Evolutionary conservation across 1,140 invertebrate genomes (phyloP), one percentile per base, ranked within the genome.

Genomic region (Tribolium madens): DNA sequence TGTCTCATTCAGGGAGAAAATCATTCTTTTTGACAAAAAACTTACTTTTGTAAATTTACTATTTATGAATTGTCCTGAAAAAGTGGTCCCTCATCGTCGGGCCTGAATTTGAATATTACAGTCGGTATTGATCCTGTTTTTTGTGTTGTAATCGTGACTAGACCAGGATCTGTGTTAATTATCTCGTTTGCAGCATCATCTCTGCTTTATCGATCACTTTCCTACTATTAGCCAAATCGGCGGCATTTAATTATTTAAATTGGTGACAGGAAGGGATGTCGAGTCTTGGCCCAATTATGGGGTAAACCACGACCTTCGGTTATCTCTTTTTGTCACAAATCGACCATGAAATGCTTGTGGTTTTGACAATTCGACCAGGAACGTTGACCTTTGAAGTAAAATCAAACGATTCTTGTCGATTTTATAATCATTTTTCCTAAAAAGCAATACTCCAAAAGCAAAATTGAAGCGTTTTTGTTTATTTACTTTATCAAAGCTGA

Each of bases 241-340:
- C 52, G 52, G 17, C 52, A 12, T 57, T 57, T 57, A 26, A 57
- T 57, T 57, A 57, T 50, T 57, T 10, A 57, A 57, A 57, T 57
- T 21, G 5, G 52, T 12, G n/a, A 57, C 6, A 10, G n/a, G 9
- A 57, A 57, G 52, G 52, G 52, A 53, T 14, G 50, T 53, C 0
- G 7, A 2, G 5, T 57, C 52, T 17, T 26, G 14, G 10, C 15
- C 18, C 52, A 57, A 57, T 57, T 57, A 57, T 57, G 18, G 48
- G 3, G 7, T 6, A 57, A 57, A 12, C 10, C 15, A 12, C 52
- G 52, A 57, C 52, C 52, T 57, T 57, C 36, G 10, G 18, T 12
- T 57, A 12, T 21, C 10, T 10, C 4, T 57, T 57, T 57, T 57
- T 17, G 14, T 57, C 18, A 18, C 9, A 57, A 57, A 57, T 57